phyloP scores from a whole-genome alignment of 2,888 invertebrate species.

The Leptinotarsa tumamoca region DNA sequence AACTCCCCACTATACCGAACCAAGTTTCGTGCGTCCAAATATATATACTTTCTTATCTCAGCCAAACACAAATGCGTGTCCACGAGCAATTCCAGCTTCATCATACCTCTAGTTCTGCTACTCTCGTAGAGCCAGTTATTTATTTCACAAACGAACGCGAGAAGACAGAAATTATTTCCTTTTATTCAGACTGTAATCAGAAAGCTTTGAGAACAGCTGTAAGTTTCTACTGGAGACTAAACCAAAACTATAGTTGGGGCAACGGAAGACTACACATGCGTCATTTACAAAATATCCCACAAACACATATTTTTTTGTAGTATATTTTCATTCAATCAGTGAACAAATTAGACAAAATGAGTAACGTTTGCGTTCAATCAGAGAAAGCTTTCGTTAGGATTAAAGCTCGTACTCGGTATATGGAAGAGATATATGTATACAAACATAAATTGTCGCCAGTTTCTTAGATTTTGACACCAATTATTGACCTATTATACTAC shows the following conservation, averaged over 20 bases:
- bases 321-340: too few species aligned
- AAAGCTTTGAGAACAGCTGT: conserved; percentile 15
- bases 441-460: too few species aligned
- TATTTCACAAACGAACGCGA: conserved; percentile 12
- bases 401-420: too few species aligned
- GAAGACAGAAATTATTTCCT: conserved; percentile 12
- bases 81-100: background rate
- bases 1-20: background rate
- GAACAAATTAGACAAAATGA: too few species aligned
- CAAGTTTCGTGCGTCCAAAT: background rate
- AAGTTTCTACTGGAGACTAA: conserved; percentile 10
- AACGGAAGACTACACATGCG: too few species aligned
- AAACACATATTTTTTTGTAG: too few species aligned
- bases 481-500: too few species aligned
- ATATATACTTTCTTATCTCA: background rate
- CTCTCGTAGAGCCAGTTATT: background rate
- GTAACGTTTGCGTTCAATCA: too few species aligned
- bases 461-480: too few species aligned
- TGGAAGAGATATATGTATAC: too few species aligned
- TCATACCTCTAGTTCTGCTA: conserved; percentile 7
- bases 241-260: background rate
- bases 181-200: conserved; percentile 17
- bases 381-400: too few species aligned
- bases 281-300: too few species aligned
- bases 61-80: conserved; percentile 5